These are phyloP conservation scores for Ammodytes dubius DNA, from an alignment of 2,113 vertebrate species.

Conservation along the genomic window DNA sequence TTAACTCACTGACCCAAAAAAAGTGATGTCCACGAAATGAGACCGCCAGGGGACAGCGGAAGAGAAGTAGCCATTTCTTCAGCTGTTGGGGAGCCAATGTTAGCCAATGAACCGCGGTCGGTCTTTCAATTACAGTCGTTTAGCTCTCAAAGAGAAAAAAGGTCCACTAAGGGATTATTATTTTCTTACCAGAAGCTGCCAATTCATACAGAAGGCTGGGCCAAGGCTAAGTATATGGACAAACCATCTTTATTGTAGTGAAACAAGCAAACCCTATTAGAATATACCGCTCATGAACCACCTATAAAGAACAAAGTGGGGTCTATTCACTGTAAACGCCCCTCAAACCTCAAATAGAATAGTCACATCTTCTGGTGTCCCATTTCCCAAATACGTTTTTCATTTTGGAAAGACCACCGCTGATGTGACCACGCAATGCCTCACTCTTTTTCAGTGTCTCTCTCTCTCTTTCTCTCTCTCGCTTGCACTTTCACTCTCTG, in stretches of 20 bases:
- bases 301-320: slow-evolving; percentile 38
- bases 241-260: slow-evolving; percentile 28
- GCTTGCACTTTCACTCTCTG: slow-evolving; percentile 40
- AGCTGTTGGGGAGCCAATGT: slow-evolving; percentile 56
- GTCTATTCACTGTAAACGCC: slow-evolving; percentile 15
- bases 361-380: slow-evolving; percentile 19
- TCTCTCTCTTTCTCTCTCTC: slow-evolving; percentile 18
- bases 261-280: slow-evolving; percentile 24
- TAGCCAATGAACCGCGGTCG: slow-evolving; percentile 55
- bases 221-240: slow-evolving; percentile 38
- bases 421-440: slow-evolving; percentile 23
- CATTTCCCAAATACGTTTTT: slow-evolving; percentile 15
- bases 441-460: slow-evolving; percentile 3
- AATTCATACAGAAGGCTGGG: slow-evolving; percentile 34
- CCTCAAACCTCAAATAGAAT: slow-evolving; percentile 36
- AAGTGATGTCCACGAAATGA: slow-evolving; percentile 78
- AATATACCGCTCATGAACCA: slow-evolving; percentile 6
- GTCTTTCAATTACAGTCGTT: slow-evolving; percentile 64
- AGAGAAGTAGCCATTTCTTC: slow-evolving; percentile 70
- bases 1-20: slow-evolving; percentile 86
- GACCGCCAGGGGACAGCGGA: slow-evolving; percentile 70
- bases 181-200: slow-evolving; percentile 38
- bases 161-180: slow-evolving; percentile 34
- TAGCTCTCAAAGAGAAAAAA: slow-evolving; percentile 51
- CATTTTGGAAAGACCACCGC: slow-evolving; percentile 44